phyloP scores from a whole-genome alignment of 2,113 vertebrate genomes.

The Platichthys stellatus region DNA sequence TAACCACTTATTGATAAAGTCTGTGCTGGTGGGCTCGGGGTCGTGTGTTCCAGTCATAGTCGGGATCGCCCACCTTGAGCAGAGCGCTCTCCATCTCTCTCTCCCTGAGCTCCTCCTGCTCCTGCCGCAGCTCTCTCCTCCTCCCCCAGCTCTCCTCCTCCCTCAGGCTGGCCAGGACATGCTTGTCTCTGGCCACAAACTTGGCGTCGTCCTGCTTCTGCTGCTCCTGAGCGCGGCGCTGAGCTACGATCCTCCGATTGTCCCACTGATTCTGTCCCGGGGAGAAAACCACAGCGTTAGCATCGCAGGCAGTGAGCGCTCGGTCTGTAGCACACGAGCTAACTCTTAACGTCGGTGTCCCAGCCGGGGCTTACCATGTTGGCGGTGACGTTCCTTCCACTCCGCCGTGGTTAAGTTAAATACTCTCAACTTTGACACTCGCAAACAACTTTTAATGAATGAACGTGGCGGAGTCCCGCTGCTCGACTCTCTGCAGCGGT shows the following conservation, averaged over 20 bases:
- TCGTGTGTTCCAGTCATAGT: too few species aligned
- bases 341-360: not conserved
- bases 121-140: constrained; percentile 72
- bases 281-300: not conserved
- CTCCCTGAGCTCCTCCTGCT: constrained; percentile 82
- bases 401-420: not conserved
- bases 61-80: constrained; percentile 67
- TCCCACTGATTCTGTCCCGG: constrained; percentile 46
- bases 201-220: constrained; percentile 58
- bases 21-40: too few species aligned
- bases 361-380: constrained; percentile 50
- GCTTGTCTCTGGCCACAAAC: constrained; percentile 60
- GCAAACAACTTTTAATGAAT: not conserved
- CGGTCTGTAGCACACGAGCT: constrained; percentile 2
- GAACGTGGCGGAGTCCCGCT: not conserved
- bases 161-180: constrained; percentile 63
- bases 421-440: not conserved
- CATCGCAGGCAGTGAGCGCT: not conserved
- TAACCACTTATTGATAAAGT: too few species aligned
- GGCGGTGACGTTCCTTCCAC: not conserved
- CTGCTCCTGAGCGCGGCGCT: constrained; percentile 62
- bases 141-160: constrained; percentile 76
- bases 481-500: accelerated
- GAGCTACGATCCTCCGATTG: constrained; percentile 45
- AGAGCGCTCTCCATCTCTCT: constrained; percentile 81